Evolutionary conservation across 1,140 invertebrate genomes (phyloP).

Genomic region (Vanessa tameamea): DNA sequence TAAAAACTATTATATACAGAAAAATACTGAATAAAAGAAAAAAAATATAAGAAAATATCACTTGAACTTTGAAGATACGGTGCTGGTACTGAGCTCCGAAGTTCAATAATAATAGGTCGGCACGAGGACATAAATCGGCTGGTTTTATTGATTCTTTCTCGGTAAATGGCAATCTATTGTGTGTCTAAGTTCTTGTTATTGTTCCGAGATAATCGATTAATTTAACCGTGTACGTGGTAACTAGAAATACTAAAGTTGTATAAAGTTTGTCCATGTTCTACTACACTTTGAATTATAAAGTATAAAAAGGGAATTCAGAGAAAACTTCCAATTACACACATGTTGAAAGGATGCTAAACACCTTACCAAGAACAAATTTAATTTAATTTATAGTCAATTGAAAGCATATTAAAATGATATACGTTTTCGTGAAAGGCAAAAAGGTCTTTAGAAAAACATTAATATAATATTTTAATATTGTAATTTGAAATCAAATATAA

Average conservation of each 20-base stretch:
- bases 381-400: too few species aligned
- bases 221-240: not conserved
- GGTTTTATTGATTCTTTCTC: conserved; percentile 5
- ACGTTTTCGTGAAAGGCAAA: too few species aligned
- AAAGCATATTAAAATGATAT: too few species aligned
- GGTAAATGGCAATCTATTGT: conserved; percentile 13
- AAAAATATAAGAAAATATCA: not conserved
- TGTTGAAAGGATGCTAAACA: too few species aligned
- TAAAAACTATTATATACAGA: too few species aligned
- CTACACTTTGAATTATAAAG: too few species aligned
- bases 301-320: too few species aligned
- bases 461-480: too few species aligned
- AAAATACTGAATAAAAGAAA: not conserved
- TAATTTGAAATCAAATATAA: too few species aligned
- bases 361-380: too few species aligned
- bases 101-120: conserved; percentile 18
- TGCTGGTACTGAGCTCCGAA: not conserved
- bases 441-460: too few species aligned
- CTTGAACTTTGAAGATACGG: not conserved
- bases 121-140: conserved; percentile 13
- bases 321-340: too few species aligned
- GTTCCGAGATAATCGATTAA: conserved; percentile 1
- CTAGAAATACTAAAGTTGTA: not conserved
- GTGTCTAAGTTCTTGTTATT: not conserved
- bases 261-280: not conserved